Percentiles rank a stretch among this genome's conserved stretches.
These are phyloP conservation scores for Takifugu bimaculatus DNA, from an alignment of 2,113 vertebrate genomes.

Conservation along the genomic window DNA sequence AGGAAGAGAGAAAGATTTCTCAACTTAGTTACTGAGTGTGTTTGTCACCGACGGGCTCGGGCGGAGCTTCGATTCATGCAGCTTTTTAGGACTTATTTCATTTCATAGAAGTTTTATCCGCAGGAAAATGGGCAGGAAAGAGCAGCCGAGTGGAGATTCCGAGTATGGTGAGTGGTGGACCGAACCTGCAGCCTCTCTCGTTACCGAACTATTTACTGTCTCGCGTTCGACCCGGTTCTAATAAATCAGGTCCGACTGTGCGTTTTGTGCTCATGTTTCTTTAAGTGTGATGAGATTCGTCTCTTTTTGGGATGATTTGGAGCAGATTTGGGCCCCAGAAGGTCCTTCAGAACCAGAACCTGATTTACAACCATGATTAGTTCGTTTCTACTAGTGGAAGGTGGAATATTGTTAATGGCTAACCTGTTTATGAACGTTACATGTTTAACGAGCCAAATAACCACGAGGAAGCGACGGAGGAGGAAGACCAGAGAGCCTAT, in stretches of 20 bases:
- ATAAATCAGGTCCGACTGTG: too few relatives aligned
- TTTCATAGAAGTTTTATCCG: background rate
- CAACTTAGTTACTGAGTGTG: conserved; percentile 3
- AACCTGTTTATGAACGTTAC: too few relatives aligned
- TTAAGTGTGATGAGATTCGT: too few relatives aligned
- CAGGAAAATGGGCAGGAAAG: conserved; percentile 59
- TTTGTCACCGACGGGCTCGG: background rate
- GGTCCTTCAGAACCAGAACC: too few relatives aligned
- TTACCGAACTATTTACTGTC: background rate
- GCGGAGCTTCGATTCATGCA: background rate
- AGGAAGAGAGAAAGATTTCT: conserved; percentile 55
- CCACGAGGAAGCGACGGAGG: background rate
- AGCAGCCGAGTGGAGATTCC: conserved; percentile 35
- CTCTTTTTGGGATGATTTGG: too few relatives aligned
- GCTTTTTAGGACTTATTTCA: background rate
- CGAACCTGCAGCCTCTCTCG: background rate
- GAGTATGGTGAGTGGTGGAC: conserved; percentile 67
- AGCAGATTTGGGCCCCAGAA: too few relatives aligned
- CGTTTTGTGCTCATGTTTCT: too few relatives aligned
- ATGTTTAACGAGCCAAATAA: too few relatives aligned
- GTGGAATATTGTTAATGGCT: too few relatives aligned
- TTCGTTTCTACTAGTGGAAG: too few relatives aligned
- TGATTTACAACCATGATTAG: too few relatives aligned
- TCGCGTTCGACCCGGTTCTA: too few relatives aligned
- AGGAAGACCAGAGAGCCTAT: background rate